Evolutionary conservation across 2,797 vertebrate species (phyloP).

Genomic region (Heterohyrax brucei): DNA sequence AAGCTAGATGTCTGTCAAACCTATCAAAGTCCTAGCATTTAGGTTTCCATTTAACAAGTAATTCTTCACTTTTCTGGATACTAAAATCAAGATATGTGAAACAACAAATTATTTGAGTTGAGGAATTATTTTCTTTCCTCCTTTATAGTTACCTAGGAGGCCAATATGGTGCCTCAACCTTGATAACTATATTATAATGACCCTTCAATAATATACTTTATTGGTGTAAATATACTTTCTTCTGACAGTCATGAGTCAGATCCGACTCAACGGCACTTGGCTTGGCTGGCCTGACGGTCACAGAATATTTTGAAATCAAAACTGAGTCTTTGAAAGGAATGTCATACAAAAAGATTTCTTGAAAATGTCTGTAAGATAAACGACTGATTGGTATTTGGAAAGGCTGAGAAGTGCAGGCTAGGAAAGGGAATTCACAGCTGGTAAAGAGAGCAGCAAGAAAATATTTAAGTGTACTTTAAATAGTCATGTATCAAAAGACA

Average conservation of each 20-base stretch:
- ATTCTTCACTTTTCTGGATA: slow-evolving; percentile 17
- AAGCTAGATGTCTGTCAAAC: not conserved
- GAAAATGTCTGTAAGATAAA: slow-evolving; percentile 51
- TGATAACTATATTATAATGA: slow-evolving; percentile 60
- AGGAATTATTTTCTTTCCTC: not conserved
- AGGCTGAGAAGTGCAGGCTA: not conserved
- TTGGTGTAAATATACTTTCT: not conserved
- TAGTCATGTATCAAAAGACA: not conserved
- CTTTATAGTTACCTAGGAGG: slow-evolving; percentile 8
- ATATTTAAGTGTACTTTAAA: slow-evolving; percentile 9
- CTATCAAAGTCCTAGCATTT: slow-evolving; percentile 20
- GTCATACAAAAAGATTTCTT: not conserved
- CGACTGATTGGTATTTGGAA: not conserved
- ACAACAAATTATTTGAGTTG: slow-evolving; percentile 30
- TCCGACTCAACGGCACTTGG: too few species aligned
- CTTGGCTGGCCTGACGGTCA: not conserved
- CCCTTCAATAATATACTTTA: slow-evolving; percentile 21
- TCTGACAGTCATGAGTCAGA: not conserved
- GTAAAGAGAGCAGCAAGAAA: not conserved
- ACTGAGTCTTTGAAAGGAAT: slow-evolving; percentile 57
- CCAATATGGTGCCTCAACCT: not conserved
- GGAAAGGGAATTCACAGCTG: not conserved
- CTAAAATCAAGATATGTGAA: slow-evolving; percentile 31
- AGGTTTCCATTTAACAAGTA: slow-evolving; percentile 37
- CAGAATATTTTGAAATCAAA: slow-evolving; percentile 64